phyloP scores from a whole-genome alignment of 2,888 invertebrate species.

The Quadriops clusia region DNA sequence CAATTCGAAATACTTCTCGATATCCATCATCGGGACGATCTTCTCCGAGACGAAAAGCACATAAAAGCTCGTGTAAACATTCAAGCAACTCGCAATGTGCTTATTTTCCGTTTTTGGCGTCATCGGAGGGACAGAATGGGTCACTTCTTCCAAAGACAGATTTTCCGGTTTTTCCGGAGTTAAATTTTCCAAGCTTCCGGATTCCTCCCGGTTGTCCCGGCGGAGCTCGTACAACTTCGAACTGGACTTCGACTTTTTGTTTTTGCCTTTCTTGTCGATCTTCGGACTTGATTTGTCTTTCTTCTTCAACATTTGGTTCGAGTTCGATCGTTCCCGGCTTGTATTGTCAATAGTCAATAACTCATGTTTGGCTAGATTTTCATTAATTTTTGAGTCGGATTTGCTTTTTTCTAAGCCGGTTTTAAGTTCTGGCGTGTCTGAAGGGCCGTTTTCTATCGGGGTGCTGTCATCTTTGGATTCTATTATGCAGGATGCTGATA shows the following conservation, averaged over 20 bases:
- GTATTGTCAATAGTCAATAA: slow-evolving; percentile 27
- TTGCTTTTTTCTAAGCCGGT: slow-evolving; percentile 49
- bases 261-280: slow-evolving; percentile 44
- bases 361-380: slow-evolving; percentile 37
- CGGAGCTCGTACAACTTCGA: slow-evolving; percentile 44
- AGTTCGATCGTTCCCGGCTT: slow-evolving; percentile 34
- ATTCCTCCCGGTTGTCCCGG: slow-evolving; percentile 34
- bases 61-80: slow-evolving; percentile 33
- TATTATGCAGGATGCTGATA: too few relatives aligned
- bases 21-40: slow-evolving; percentile 37
- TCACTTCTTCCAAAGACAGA: too few relatives aligned
- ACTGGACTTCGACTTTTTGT: slow-evolving; percentile 48
- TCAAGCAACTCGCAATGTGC: slow-evolving; percentile 31
- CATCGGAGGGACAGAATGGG: too few relatives aligned
- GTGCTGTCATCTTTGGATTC: too few relatives aligned
- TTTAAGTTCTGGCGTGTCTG: too few relatives aligned
- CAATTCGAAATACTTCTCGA: slow-evolving; percentile 36
- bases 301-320: slow-evolving; percentile 34
- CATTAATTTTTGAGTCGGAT: slow-evolving; percentile 51
- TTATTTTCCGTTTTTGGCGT: slow-evolving; percentile 36
- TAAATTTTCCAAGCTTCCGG: slow-evolving; percentile 16
- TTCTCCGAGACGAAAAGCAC: slow-evolving; percentile 34
- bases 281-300: slow-evolving; percentile 38
- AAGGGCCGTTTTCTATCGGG: too few relatives aligned
- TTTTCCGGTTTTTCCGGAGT: slow-evolving; percentile 10